phyloP scores from a whole-genome alignment of 2,888 invertebrate species.

The Sturmia bella region DNA sequence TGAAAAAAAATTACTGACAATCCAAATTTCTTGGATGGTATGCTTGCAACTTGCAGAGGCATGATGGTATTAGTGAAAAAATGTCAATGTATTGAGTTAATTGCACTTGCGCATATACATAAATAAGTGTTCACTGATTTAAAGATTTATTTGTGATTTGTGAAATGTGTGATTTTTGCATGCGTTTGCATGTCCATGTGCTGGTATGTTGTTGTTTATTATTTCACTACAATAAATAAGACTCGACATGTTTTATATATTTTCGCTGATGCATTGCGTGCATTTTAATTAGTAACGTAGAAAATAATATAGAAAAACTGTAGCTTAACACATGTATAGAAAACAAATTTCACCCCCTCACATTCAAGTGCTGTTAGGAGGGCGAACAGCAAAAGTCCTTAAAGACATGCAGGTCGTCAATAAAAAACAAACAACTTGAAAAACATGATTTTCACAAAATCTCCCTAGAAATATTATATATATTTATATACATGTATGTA shows the following conservation, averaged over 20 bases:
- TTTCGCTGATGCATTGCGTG: conserved; percentile 63
- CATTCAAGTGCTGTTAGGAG: conserved; percentile 14
- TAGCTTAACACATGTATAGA: neutral
- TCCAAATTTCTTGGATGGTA: no score
- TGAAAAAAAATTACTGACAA: no score
- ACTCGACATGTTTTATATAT: conserved; percentile 51
- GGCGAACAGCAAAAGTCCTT: conserved; percentile 1
- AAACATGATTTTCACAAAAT: neutral
- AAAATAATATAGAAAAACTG: conserved; percentile 19
- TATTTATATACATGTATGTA: no score
- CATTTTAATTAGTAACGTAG: conserved; percentile 66
- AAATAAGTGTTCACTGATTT: neutral
- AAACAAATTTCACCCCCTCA: neutral
- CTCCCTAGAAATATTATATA: neutral
- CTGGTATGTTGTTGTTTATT: neutral
- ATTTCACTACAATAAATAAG: conserved; percentile 18
- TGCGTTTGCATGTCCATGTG: conserved; percentile 9
- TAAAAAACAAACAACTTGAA: no score
- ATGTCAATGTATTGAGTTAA: no score
- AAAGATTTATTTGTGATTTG: neutral
- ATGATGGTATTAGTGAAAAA: no score
- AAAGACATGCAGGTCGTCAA: neutral
- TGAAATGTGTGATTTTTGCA: neutral
- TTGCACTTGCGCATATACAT: no score
- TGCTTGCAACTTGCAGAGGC: no score